These are phyloP conservation scores for Koerneria pararmatus DNA, from an alignment of 2,888 invertebrate species.

Conservation along the genomic window DNA sequence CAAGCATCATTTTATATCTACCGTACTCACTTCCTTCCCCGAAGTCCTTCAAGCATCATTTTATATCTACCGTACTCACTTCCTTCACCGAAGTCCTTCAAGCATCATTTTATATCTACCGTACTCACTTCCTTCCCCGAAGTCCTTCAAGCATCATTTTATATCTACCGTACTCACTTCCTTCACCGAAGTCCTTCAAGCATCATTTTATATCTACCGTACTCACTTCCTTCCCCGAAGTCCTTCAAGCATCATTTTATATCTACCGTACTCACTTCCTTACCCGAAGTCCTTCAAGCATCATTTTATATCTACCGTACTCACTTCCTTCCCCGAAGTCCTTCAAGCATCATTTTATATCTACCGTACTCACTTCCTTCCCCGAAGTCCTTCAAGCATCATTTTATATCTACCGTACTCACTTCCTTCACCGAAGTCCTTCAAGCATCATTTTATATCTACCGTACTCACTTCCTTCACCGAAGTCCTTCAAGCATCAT, in stretches of 20 bases:
- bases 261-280: neutral
- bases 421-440: too few species aligned
- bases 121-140: slow-evolving; percentile 25
- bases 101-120: neutral
- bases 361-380: slow-evolving; percentile 20
- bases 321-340: slow-evolving; percentile 25
- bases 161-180: slow-evolving; percentile 18
- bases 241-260: neutral
- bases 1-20: too few species aligned
- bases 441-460: neutral
- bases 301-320: neutral
- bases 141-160: slow-evolving; percentile 18
- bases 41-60: neutral
- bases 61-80: neutral
- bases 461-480: neutral
- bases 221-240: too few species aligned
- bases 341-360: slow-evolving; percentile 18
- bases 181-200: slow-evolving; percentile 21
- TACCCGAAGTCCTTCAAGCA: neutral
- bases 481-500: neutral
- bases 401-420: too few species aligned
- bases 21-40: too few species aligned
- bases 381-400: too few species aligned
- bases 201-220: too few species aligned
- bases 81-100: neutral